Conservation (phyloP, 1,140 invertebrate species). For the Diorhabda elongata region DNA sequence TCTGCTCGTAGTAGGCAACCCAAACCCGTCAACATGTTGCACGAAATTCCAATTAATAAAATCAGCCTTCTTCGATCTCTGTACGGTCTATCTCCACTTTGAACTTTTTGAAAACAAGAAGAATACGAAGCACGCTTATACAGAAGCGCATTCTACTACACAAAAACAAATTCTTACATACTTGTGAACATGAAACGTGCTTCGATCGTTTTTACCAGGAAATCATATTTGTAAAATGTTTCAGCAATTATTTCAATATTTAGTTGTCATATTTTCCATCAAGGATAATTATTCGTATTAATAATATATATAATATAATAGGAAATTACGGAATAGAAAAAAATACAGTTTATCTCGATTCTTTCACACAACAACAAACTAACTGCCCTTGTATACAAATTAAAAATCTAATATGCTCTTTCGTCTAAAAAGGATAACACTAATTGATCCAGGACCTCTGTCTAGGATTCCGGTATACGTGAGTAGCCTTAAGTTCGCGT, state of each 20-base stretch:
- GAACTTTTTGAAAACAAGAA: background rate
- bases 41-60: constrained; percentile 17
- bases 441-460: background rate
- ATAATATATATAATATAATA: too few relatives aligned
- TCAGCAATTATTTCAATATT: too few relatives aligned
- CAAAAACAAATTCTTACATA: too few relatives aligned
- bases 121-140: too few relatives aligned
- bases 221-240: too few relatives aligned
- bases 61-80: constrained; percentile 14
- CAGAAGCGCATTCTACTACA: too few relatives aligned
- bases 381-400: background rate
- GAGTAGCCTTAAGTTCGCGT: background rate
- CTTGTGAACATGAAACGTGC: too few relatives aligned
- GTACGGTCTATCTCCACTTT: constrained; percentile 7
- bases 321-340: too few relatives aligned
- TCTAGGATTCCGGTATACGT: background rate
- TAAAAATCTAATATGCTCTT: background rate
- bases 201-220: background rate
- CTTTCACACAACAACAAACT: too few relatives aligned
- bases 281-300: too few relatives aligned
- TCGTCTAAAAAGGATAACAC: background rate
- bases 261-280: too few relatives aligned
- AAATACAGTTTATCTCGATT: too few relatives aligned
- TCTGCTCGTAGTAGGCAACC: background rate
- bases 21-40: constrained; percentile 8